phyloP scores from a whole-genome alignment of 2,888 invertebrate genomes.

The Dinocampus coccinellae region DNA sequence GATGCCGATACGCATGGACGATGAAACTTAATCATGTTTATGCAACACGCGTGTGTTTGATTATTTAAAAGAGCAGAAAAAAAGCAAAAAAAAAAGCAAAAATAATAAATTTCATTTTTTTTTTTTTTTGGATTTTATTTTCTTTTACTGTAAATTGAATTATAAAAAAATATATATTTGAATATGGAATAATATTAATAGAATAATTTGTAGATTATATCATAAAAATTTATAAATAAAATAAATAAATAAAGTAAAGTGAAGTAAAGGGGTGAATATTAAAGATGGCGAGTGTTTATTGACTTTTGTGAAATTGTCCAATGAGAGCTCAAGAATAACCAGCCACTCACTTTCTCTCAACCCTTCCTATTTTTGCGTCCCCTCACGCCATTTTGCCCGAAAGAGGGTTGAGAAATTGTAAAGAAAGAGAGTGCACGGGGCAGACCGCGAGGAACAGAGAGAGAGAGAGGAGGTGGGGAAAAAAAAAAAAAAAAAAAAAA shows the following conservation, averaged over 20 bases:
- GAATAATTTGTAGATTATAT: no score
- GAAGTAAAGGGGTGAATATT: background rate
- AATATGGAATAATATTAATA: no score
- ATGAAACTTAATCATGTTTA: slow-evolving; percentile 63
- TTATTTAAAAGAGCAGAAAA: slow-evolving; percentile 32
- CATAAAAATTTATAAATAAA: no score
- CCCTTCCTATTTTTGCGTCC: slow-evolving; percentile 24
- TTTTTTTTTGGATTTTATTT: slow-evolving; percentile 19
- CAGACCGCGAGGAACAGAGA: no score
- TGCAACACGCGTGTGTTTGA: slow-evolving; percentile 57
- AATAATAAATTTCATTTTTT: slow-evolving; percentile 13
- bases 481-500: background rate
- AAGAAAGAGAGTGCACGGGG: no score
- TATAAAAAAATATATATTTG: no score
- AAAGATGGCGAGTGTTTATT: background rate
- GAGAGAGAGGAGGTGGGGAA: background rate
- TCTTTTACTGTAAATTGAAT: background rate
- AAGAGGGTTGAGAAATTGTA: background rate
- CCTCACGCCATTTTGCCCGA: slow-evolving; percentile 3
- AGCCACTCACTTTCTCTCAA: background rate
- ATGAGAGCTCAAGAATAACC: background rate
- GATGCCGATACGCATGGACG: slow-evolving; percentile 59
- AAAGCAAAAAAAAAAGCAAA: background rate
- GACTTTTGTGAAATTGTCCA: background rate
- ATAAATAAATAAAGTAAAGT: no score